These are phyloP conservation scores for Sminthurides aquaticus DNA, from an alignment of 2,888 invertebrate species.

Conservation along the genomic window DNA sequence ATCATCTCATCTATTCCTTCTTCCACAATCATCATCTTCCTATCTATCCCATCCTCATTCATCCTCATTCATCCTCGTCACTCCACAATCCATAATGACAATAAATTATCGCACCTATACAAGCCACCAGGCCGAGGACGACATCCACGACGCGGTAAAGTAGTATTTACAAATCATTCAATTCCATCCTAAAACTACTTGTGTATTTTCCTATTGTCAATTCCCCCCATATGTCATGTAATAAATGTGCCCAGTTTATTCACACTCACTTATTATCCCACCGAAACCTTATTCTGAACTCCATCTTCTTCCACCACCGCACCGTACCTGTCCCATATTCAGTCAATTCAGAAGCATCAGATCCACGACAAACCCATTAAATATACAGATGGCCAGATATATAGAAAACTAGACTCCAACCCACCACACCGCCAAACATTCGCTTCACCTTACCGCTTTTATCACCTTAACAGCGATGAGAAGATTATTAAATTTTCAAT, in stretches of 20 bases:
- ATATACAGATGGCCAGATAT: too few relatives aligned
- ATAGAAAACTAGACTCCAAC: too few relatives aligned
- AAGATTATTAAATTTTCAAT: too few relatives aligned
- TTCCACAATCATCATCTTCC: not conserved
- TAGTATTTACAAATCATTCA: conserved; percentile 2
- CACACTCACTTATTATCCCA: not conserved
- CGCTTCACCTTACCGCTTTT: too few relatives aligned
- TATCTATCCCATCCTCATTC: not conserved
- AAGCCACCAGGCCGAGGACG: not conserved
- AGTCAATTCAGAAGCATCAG: too few relatives aligned
- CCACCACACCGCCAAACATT: too few relatives aligned
- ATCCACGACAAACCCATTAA: too few relatives aligned
- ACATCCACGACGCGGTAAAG: too few relatives aligned
- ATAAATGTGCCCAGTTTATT: not conserved
- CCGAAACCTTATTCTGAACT: too few relatives aligned
- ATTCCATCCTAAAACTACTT: conserved; percentile 1
- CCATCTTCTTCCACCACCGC: too few relatives aligned
- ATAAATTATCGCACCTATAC: not conserved
- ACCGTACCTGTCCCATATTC: too few relatives aligned
- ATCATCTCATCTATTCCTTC: not conserved
- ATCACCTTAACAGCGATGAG: too few relatives aligned
- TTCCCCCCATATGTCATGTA: not conserved
- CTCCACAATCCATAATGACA: not conserved
- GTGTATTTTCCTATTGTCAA: conserved; percentile 2
- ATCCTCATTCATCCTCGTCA: not conserved